These are phyloP conservation scores for Dolichallabes microphthalmus DNA, from an alignment of 2,113 vertebrate genomes.

Conservation along the genomic window DNA sequence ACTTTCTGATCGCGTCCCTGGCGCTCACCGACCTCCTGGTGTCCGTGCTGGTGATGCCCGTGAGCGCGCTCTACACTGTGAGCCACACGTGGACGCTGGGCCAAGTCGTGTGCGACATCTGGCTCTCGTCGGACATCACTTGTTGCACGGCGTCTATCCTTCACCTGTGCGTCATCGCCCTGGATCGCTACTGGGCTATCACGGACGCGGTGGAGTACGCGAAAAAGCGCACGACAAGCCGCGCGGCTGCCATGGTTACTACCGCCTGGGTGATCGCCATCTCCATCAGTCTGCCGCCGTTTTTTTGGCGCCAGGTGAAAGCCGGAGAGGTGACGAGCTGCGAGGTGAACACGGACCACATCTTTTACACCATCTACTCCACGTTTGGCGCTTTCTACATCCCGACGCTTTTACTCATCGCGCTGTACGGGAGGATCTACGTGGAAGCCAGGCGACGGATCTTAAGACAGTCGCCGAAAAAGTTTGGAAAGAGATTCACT, in stretches of 20 bases:
- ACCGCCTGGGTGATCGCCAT: slow-evolving; percentile 95
- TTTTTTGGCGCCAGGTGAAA: slow-evolving; percentile 95
- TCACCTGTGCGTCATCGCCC: slow-evolving; percentile 93
- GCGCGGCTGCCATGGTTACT: slow-evolving; percentile 89
- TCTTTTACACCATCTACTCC: slow-evolving; percentile 97
- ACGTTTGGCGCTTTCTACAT: slow-evolving; percentile 97
- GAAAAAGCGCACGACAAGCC: slow-evolving; percentile 86
- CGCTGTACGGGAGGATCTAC: slow-evolving; percentile 93
- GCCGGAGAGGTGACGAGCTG: slow-evolving; percentile 84
- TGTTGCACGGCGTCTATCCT: slow-evolving; percentile 98
- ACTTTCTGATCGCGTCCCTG: slow-evolving; percentile 94
- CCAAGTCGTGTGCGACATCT: slow-evolving; percentile 91
- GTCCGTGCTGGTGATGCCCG: slow-evolving; percentile 94
- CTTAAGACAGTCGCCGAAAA: slow-evolving; percentile 88
- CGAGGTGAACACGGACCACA: slow-evolving; percentile 90
- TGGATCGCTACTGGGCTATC: slow-evolving; percentile 98
- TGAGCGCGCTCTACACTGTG: slow-evolving; percentile 92
- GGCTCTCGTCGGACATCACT: slow-evolving; percentile 97
- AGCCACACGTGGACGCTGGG: slow-evolving; percentile 93
- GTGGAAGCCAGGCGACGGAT: slow-evolving; percentile 92
- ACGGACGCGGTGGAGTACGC: slow-evolving; percentile 96
- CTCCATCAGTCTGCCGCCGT: slow-evolving; percentile 92
- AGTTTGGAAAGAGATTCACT: slow-evolving; percentile 88
- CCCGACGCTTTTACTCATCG: slow-evolving; percentile 91
- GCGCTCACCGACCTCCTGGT: slow-evolving; percentile 95